These are phyloP conservation scores for Cebus imitator DNA, from an alignment of 2,113 vertebrate genomes.

Conservation along the genomic window DNA sequence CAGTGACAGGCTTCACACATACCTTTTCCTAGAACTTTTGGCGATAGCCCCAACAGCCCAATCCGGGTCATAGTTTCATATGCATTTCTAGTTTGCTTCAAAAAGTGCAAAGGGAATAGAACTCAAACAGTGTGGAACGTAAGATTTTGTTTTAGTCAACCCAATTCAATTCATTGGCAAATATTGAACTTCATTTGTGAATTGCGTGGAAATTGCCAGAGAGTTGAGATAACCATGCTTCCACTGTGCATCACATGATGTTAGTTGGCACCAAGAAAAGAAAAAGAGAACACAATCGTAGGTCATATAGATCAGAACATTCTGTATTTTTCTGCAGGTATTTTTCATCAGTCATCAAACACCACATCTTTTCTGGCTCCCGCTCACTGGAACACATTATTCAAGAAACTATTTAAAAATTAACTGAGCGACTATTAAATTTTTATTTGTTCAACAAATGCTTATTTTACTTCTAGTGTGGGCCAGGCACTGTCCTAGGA, in stretches of 20 bases:
- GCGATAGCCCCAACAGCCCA: not conserved
- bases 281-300: not conserved
- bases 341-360: not conserved
- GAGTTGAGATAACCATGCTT: not conserved
- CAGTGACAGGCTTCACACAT: not conserved
- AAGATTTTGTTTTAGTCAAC: not conserved
- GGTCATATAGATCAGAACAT: not conserved
- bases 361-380: not conserved
- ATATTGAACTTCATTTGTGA: slow-evolving; percentile 2
- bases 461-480: not conserved
- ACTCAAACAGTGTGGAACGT: not conserved
- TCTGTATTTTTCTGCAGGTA: not conserved
- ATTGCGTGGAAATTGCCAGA: not conserved
- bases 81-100: not conserved
- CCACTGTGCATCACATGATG: not conserved
- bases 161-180: slow-evolving; percentile 4
- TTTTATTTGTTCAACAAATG: slow-evolving; percentile 53
- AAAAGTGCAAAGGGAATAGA: not conserved
- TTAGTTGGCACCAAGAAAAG: not conserved
- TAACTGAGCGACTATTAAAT: slow-evolving; percentile 9
- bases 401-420: slow-evolving; percentile 55
- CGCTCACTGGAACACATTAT: slow-evolving; percentile 16
- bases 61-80: not conserved
- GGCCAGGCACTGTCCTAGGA: not conserved
- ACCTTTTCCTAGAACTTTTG: not conserved